Conservation (phyloP, 2,888 invertebrate genomes). For the Teleogryllus oceanicus region DNA sequence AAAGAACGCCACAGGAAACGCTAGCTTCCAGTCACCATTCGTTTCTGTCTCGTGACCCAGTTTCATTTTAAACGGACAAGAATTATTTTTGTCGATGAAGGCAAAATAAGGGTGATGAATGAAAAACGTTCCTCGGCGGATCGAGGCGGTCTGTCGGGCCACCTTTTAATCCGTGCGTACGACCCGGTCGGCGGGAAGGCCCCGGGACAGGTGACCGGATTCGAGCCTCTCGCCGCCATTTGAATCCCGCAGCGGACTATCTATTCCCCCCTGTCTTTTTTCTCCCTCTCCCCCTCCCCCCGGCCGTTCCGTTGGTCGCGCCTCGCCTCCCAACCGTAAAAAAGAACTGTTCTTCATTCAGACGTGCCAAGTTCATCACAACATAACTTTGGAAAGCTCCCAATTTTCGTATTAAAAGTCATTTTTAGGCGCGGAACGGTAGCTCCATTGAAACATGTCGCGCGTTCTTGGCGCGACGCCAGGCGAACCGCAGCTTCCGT, state of each 20-base stretch:
- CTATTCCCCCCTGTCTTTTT: neutral
- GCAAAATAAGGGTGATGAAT: neutral
- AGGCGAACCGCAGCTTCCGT: neutral
- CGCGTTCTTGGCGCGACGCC: neutral
- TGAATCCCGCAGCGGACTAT: neutral
- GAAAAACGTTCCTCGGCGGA: neutral
- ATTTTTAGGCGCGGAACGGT: neutral
- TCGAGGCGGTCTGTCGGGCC: neutral
- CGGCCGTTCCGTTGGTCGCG: neutral
- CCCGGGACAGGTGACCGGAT: neutral
- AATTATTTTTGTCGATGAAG: no score
- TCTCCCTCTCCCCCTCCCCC: neutral
- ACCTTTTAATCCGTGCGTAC: neutral
- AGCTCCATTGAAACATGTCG: neutral
- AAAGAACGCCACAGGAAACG: no score
- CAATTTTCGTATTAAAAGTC: conserved; percentile 18
- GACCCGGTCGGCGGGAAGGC: neutral
- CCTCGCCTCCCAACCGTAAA: neutral
- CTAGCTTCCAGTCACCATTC: no score
- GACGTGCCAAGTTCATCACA: conserved; percentile 18
- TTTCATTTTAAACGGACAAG: no score
- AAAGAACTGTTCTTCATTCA: conserved; percentile 18
- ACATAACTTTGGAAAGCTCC: conserved; percentile 18
- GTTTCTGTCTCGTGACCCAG: no score
- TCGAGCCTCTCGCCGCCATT: neutral